Conservation (phyloP, 1,140 invertebrate genomes). For the Centruroides sculpturatus region DNA sequence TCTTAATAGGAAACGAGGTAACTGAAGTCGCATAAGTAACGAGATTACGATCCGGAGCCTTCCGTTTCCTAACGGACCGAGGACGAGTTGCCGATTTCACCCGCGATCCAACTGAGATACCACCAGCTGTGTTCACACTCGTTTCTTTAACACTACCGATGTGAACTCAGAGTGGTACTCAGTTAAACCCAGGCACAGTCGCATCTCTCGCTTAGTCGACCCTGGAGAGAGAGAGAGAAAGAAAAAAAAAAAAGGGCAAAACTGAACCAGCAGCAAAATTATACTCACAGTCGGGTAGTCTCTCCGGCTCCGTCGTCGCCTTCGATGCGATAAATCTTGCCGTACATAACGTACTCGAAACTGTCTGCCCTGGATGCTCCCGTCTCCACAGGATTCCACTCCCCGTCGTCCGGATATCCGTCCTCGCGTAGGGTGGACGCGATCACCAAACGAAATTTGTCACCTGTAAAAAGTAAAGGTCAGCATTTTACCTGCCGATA, state of each 20-base stretch:
- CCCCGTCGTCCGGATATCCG: conserved; percentile 84
- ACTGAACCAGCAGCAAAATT: background rate
- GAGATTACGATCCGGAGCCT: too few relatives aligned
- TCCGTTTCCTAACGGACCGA: too few relatives aligned
- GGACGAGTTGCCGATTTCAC: too few relatives aligned
- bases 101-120: conserved; percentile 68
- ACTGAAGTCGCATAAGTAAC: too few relatives aligned
- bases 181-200: conserved; percentile 32
- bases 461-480: conserved; percentile 35
- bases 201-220: background rate
- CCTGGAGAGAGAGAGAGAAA: too few relatives aligned
- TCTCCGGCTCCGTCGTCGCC: conserved; percentile 87
- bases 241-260: background rate
- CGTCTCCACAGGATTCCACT: conserved; percentile 72
- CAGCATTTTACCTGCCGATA: too few relatives aligned
- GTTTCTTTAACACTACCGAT: conserved; percentile 36
- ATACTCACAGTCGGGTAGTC: conserved; percentile 56
- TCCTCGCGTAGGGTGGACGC: conserved; percentile 91
- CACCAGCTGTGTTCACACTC: conserved; percentile 95
- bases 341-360: conserved; percentile 99
- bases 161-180: conserved; percentile 91
- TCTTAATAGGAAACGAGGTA: too few relatives aligned
- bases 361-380: conserved; percentile 78
- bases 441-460: conserved; percentile 86
- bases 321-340: conserved; percentile 97